Conservation (phyloP, 2,797 vertebrate species). For the Hippocampus kuda region DNA sequence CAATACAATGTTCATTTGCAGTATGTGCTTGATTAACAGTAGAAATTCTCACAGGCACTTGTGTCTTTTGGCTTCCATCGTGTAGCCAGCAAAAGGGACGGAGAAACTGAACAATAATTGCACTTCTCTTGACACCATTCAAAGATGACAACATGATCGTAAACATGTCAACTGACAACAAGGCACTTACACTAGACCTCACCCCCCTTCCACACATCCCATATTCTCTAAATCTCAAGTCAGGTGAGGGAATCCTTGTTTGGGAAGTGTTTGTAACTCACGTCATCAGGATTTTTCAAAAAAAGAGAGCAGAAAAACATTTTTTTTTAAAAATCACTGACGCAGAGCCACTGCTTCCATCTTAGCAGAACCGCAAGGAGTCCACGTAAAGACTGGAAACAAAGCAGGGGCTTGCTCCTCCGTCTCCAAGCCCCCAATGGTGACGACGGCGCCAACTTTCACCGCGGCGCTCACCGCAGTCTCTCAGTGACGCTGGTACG, state of each 20-base stretch:
- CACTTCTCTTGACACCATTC: constrained; percentile 40
- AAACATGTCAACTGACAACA: constrained; percentile 31
- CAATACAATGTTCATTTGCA: constrained; percentile 31
- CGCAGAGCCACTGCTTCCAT: constrained; percentile 17
- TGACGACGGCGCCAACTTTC: constrained; percentile 36
- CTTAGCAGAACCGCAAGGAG: constrained; percentile 24
- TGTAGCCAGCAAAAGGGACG: constrained; percentile 24
- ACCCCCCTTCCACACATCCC: constrained; percentile 22
- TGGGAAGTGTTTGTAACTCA: constrained; percentile 38
- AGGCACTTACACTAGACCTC: constrained; percentile 36
- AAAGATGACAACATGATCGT: constrained; percentile 28
- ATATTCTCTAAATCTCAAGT: constrained; percentile 33
- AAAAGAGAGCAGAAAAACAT: background rate
- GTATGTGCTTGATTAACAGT: constrained; percentile 42
- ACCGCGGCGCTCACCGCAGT: constrained; percentile 29
- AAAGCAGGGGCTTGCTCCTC: constrained; percentile 33
- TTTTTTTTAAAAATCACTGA: constrained; percentile 39
- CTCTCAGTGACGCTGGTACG: constrained; percentile 26
- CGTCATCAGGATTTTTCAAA: constrained; percentile 7
- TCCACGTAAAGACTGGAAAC: constrained; percentile 33
- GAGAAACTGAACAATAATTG: constrained; percentile 32
- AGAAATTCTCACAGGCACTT: constrained; percentile 35
- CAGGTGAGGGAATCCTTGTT: constrained; percentile 35
- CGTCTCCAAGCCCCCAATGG: constrained; percentile 37
- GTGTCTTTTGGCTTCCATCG: constrained; percentile 24